Evolutionary conservation across 2,888 invertebrate species (phyloP), one percentile per base, ranked within the genome.

Genomic region (Caenorhabditis doughertyi): DNA sequence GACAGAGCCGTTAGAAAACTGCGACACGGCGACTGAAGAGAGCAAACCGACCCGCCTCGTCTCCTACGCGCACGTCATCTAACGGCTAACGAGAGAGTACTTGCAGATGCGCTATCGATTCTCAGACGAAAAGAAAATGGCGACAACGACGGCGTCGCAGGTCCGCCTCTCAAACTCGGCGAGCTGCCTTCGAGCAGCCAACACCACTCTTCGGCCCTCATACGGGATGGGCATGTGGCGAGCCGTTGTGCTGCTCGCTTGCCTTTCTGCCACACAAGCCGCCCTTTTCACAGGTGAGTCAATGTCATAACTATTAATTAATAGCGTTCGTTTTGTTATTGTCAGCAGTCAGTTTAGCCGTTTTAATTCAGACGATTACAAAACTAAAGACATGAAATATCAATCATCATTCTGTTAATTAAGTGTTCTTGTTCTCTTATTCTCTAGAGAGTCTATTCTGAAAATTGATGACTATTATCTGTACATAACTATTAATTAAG

Each of bases 221-320:
- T 71, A 83, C 83, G 83, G 79, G 79, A 83, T 83, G 83, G 79
- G 79, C 79, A 83, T 80, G 83, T 83, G 83, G 83, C 83, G 76
- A 73, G 79, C 67, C 62, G 67, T 83, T 67, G 83, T 49, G 53
- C 62, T 83, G 70, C 74, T 83, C 73, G 83, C 83, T 60, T 79
- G 74, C 67, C 74, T 83, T 70, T 47, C 60, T 67, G 71, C 76
- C 60, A 76, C 79, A 65, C 68, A 83, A 7, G 83, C 83, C 55
- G 64, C 83, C 60, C 72, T 79, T 62, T 83, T 74, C 76, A 79
- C 83, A 83, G 83, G 83, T 83, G 64, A 73, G 82, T 77, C 72
- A 18, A 44, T n/a, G 7, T 42, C 0, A 39, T 13, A 27, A 29
- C 18, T 44, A n/a, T 32, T 56, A 70, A 70, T 70, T 44, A 55